Evolutionary conservation across 2,797 vertebrate species (phyloP).

Genomic region (Pseudochirops corinnae): DNA sequence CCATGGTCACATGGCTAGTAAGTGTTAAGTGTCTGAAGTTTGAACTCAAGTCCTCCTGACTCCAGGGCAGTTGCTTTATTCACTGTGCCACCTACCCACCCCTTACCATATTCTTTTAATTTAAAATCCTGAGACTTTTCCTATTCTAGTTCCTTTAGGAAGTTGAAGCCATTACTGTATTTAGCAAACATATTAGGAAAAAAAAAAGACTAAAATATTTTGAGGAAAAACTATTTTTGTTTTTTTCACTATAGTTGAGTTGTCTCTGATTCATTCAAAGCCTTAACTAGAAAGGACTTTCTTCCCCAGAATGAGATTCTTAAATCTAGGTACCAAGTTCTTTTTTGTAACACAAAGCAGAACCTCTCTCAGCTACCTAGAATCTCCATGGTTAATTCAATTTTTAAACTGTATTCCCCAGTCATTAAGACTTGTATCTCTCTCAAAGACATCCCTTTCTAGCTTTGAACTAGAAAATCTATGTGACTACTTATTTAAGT

Average conservation of each 20-base stretch:
- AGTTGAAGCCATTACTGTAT: neutral
- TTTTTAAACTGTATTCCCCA: neutral
- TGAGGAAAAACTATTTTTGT: neutral
- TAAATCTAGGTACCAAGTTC: neutral
- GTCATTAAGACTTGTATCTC: neutral
- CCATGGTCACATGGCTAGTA: no score
- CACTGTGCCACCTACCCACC: no score
- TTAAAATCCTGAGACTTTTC: neutral
- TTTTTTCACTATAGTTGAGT: neutral
- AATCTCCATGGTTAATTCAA: neutral
- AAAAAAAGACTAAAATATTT: neutral
- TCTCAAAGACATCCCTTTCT: neutral
- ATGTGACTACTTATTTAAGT: neutral
- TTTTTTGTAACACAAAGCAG: neutral
- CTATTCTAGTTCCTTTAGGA: neutral
- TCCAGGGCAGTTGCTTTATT: no score
- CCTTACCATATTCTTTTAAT: neutral
- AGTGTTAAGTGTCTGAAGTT: no score
- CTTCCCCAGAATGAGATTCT: neutral
- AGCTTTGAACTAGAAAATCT: neutral
- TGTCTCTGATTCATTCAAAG: neutral
- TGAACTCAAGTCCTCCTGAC: no score
- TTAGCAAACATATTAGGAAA: neutral
- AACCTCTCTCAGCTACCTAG: neutral
- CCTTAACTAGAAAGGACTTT: neutral